phyloP scores from a whole-genome alignment of 2,113 vertebrate species.

The Eidolon helvum region DNA sequence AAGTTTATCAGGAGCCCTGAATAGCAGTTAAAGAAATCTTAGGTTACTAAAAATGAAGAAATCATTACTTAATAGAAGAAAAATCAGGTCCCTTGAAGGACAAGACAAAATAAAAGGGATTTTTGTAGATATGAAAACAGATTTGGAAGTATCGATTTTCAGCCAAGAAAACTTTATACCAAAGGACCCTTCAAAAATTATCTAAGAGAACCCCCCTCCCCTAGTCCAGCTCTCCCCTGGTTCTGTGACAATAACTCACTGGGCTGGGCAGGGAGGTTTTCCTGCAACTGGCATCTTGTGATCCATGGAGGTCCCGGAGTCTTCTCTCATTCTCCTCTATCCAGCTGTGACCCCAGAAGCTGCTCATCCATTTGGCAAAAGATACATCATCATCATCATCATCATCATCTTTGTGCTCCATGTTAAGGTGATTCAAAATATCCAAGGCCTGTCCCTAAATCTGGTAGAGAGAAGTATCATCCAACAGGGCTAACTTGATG shows the following conservation, averaged over 20 bases:
- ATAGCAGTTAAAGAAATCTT: neutral
- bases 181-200: neutral
- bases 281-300: constrained; percentile 78
- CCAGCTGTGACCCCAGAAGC: constrained; percentile 94
- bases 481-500: constrained; percentile 48
- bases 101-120: neutral
- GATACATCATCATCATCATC: constrained; percentile 93
- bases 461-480: constrained; percentile 38
- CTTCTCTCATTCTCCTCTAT: constrained; percentile 83
- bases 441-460: constrained; percentile 23
- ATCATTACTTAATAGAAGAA: neutral
- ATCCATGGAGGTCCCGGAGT: constrained; percentile 80
- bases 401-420: constrained; percentile 88
- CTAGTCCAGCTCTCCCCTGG: neutral
- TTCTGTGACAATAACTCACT: constrained; percentile 83
- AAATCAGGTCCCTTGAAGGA: neutral
- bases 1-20: neutral
- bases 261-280: constrained; percentile 91
- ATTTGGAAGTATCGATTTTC: neutral
- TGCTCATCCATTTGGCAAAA: constrained; percentile 99
- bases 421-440: constrained; percentile 76
- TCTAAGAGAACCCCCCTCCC: neutral
- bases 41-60: constrained; percentile 27
- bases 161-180: neutral
- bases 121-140: neutral